Evolutionary conservation across 1,140 invertebrate species (phyloP).

Genomic region (Pachypeltis micranthus): DNA sequence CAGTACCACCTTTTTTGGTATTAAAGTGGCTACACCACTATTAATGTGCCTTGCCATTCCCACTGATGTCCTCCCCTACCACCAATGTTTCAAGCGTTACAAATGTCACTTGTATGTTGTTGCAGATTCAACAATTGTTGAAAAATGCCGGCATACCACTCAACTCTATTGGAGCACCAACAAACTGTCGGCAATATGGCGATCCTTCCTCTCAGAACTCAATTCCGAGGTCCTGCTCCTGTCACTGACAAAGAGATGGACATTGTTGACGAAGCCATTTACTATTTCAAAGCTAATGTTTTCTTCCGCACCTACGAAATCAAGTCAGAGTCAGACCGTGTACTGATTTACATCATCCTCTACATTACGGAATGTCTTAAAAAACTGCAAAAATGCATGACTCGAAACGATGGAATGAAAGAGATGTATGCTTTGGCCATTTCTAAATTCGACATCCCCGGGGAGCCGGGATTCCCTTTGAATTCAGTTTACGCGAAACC

Average conservation of each 20-base stretch:
- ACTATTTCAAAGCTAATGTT: slow-evolving; percentile 97
- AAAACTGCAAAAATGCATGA: slow-evolving; percentile 79
- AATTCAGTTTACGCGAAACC: slow-evolving; percentile 95
- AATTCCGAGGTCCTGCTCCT: slow-evolving; percentile 78
- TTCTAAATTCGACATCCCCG: slow-evolving; percentile 92
- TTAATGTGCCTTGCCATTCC: too few species aligned
- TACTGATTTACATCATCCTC: slow-evolving; percentile 95
- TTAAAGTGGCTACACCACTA: too few species aligned
- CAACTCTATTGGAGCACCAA: slow-evolving; percentile 62
- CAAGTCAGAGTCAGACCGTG: slow-evolving; percentile 90
- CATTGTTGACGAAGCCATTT: slow-evolving; percentile 95
- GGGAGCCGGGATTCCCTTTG: slow-evolving; percentile 89
- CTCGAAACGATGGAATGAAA: slow-evolving; percentile 77
- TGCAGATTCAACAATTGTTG: too few species aligned
- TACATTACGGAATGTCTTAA: slow-evolving; percentile 98
- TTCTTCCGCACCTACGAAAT: slow-evolving; percentile 99
- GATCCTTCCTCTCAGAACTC: slow-evolving; percentile 72
- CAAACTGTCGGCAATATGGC: slow-evolving; percentile 84
- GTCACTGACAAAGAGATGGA: slow-evolving; percentile 60
- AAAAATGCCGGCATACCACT: slow-evolving; percentile 72
- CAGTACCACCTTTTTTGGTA: too few species aligned
- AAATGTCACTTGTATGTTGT: too few species aligned
- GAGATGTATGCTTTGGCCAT: slow-evolving; percentile 95
- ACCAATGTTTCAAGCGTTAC: too few species aligned
- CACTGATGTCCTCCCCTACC: too few species aligned